phyloP scores from a whole-genome alignment of 2,888 invertebrate species.

The Scaptomyza reducta region DNA sequence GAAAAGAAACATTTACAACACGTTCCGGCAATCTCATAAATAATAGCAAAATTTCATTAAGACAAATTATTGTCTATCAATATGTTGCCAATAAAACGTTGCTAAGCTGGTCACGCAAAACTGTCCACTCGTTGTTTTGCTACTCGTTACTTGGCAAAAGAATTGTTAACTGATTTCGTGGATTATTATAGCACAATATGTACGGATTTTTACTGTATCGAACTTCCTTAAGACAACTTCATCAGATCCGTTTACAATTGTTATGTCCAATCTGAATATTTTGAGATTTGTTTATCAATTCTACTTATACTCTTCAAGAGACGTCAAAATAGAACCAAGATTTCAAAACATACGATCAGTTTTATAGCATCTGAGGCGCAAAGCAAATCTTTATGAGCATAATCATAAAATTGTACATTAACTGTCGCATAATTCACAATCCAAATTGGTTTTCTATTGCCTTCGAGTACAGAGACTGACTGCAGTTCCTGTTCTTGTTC shows the following conservation, averaged over 20 bases:
- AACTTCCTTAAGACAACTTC: too few species aligned
- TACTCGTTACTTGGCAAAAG: constrained; percentile 2
- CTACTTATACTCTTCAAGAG: background rate
- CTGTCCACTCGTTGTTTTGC: background rate
- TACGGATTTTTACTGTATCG: too few species aligned
- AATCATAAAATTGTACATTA: constrained; percentile 59
- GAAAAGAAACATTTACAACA: constrained; percentile 56
- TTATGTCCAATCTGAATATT: too few species aligned
- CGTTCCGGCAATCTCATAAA: constrained; percentile 83
- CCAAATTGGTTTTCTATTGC: constrained; percentile 25
- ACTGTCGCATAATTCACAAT: constrained; percentile 49
- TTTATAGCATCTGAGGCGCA: constrained; percentile 31
- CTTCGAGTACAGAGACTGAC: constrained; percentile 3
- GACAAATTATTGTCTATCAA: constrained; percentile 85
- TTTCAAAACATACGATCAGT: constrained; percentile 18
- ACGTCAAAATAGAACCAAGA: constrained; percentile 4
- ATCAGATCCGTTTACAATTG: too few species aligned
- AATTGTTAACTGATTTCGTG: background rate
- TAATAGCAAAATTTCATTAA: constrained; percentile 84
- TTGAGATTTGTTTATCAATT: background rate
- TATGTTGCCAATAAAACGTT: constrained; percentile 81
- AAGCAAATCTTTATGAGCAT: constrained; percentile 47
- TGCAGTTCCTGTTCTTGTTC: constrained; percentile 27
- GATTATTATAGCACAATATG: too few species aligned
- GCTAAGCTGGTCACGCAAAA: constrained; percentile 13